Conservation (phyloP, 2,113 vertebrate genomes). For the Spermophilus dauricus region DNA sequence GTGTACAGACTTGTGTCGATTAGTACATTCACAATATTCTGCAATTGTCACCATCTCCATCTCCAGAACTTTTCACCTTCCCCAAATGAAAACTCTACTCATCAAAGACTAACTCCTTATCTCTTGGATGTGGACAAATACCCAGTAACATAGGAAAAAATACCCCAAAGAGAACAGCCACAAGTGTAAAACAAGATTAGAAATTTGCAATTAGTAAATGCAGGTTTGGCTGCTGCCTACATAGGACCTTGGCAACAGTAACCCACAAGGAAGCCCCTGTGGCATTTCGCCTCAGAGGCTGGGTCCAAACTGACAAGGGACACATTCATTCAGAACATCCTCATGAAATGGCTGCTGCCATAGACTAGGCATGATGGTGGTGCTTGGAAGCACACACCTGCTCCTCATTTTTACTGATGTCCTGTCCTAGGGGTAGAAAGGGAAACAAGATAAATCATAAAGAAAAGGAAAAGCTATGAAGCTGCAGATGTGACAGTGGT, state of each 20-base stretch:
- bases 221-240: not conserved
- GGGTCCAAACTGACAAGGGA: not conserved
- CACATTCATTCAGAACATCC: too few species aligned
- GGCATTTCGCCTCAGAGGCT: not conserved
- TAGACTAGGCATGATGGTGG: too few species aligned
- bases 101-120: not conserved
- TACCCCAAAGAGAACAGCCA: not conserved
- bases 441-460: too few species aligned
- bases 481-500: too few species aligned
- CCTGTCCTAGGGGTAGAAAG: too few species aligned
- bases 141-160: not conserved
- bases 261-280: not conserved
- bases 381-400: too few species aligned
- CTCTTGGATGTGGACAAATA: not conserved
- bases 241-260: not conserved
- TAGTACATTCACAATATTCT: not conserved
- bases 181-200: not conserved
- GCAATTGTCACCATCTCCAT: not conserved
- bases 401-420: too few species aligned
- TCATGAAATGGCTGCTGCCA: too few species aligned
- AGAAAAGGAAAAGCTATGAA: too few species aligned
- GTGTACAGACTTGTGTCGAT: not conserved
- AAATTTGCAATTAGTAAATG: not conserved
- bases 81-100: not conserved
- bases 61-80: not conserved